Percentiles rank a stretch among this genome's conserved stretches.
Conservation (phyloP, 2,888 invertebrate species). For the Aporophyla lueneburgensis region DNA sequence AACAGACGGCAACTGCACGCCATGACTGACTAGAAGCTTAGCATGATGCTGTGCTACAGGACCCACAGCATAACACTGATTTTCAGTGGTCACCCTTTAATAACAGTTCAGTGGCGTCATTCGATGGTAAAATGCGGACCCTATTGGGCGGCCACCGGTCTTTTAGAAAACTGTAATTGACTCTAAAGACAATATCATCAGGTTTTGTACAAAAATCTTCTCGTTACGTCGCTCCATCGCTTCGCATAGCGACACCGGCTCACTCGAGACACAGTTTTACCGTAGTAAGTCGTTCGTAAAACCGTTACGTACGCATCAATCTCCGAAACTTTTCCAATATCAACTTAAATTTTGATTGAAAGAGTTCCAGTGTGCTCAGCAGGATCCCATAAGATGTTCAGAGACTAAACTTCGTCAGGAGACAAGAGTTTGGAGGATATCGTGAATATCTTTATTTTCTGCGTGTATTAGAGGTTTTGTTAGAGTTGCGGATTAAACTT, state of each 20-base stretch:
- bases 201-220: background rate
- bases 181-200: background rate
- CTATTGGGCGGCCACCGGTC: background rate
- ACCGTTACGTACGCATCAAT: conserved; percentile 75
- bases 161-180: too few relatives aligned
- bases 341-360: conserved; percentile 82
- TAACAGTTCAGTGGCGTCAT: too few relatives aligned
- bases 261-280: background rate
- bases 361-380: conserved; percentile 70
- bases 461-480: conserved; percentile 19
- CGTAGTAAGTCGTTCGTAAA: conserved; percentile 59
- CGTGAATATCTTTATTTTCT: conserved; percentile 42
- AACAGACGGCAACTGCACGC: too few relatives aligned
- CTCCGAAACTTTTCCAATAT: conserved; percentile 80
- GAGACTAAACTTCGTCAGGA: conserved; percentile 51
- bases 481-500: background rate
- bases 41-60: too few relatives aligned
- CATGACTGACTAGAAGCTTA: too few relatives aligned
- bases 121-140: background rate
- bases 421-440: conserved; percentile 28
- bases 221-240: background rate
- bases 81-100: too few relatives aligned
- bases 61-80: too few relatives aligned
- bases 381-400: conserved; percentile 49
- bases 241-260: background rate